Evolutionary conservation across 2,113 vertebrate genomes (phyloP), one percentile per base, ranked within the genome.

Genomic region (Clinocottus analis): DNA sequence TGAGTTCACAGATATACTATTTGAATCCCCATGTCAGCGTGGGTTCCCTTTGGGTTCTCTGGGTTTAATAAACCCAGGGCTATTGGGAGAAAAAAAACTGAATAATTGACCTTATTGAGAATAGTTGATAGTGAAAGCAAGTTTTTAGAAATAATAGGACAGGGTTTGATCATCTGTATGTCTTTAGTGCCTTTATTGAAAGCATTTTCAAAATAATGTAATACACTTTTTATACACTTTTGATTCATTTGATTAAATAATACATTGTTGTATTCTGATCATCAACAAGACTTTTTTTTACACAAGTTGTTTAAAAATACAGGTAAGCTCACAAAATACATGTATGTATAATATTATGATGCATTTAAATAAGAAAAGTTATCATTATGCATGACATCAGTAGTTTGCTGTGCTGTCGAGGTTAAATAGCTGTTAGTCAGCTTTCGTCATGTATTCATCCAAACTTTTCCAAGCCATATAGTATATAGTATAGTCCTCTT

Each of bases 301-400:
- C 11, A 16, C 13, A 53, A 62, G 3, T 72, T 41, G 4, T 12
- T 53, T 25, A 35, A 47, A 58, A 35, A 25, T 67, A 33, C 3
- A 53, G 51, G 3, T 3, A 23, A 41, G 5, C 16, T 76, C 51
- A 58, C 43, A 60, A 21, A 72, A 63, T 69, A 75, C 58, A 81
- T 17, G 43, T 63, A 14, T 16, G 43, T 59, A 21, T 33, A 33
- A 63, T 45, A n/a, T 25, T 21, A 31, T 25, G 72, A 77, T 76
- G 37, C 43, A 56, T 47, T 41, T 60, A 51, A 31, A 31, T 60
- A 76, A 45, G 7, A 21, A 25, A 49, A 43, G 2, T 41, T 12
- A 63, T 53, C 19, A 67, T 49, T 29, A 78, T 49, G n/a, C 21
- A 62, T 12, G 61, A 27, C 75, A 68, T 68, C 47, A 7, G 1